Base-by-base conservation (phyloP, 2,888 invertebrate genomes). In the Cheilosia urbana region DNA sequence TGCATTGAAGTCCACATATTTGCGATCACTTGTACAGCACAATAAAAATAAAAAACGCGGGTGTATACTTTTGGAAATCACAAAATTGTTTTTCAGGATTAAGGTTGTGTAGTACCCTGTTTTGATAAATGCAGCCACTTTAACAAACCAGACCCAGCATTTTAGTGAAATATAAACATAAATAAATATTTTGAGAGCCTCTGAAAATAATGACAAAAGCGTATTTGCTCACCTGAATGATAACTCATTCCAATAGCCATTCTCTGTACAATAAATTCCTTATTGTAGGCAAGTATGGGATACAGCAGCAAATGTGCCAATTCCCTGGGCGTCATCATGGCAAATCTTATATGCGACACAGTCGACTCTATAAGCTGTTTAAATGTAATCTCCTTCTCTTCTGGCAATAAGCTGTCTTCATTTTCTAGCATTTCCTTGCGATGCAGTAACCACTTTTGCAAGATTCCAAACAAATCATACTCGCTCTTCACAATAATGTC, bases 271-370 rank as follows among this genome's bases (percentile, higher is more conserved):
- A 98, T 96, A 93, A 96, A 97, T 88, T 97, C 96, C 90, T 96
- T 96, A 91, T 97, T 96, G 87, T 96, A 95, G 88, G 95, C 95
- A 2, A 96, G 95, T 7, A 98, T 92, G 0, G 96, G 96, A 30
- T 95, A 96, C 15, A 97, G 93, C 60, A 98, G 93, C 30, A 99
- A 92, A 89, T 96, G 96, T 0, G 97, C 96, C 87, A 99, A 91
- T 91, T 99, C 97, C 69, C 96, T 94, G 0, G 97, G 97, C 19
- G 96, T 95, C 97, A 99, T 98, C 97, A 98, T 98, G 1, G 98
- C 97, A 92, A 98, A 99, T 88, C 96, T 93, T 76, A 97, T 95
- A 85, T 96, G 95, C 0, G 95, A 93, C 93, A 97, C 96, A 0
- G 97, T 95, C 55, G 95, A 94, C 58, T 95, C 94, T 0, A 97